A percentile compares a stretch with the other conserved stretches of the same genome.
Conservation (phyloP, 1,140 invertebrate genomes). For the Drosophila micromelanica region DNA sequence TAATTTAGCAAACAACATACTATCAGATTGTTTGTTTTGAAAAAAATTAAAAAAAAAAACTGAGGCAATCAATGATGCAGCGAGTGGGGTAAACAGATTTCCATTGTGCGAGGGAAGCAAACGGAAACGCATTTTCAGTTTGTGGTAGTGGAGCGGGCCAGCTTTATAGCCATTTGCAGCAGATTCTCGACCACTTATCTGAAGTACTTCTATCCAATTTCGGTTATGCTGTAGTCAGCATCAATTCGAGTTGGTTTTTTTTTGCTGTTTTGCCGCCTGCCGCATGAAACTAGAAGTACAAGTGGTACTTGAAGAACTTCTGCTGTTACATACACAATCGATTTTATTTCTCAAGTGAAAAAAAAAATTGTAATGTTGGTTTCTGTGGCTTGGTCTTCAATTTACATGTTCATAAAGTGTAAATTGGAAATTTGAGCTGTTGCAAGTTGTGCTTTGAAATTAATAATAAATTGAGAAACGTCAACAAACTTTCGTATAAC, state of each 20-base stretch:
- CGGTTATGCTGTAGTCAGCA: constrained; percentile 38
- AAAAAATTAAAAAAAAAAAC: constrained; percentile 11
- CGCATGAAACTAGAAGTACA: constrained; percentile 23
- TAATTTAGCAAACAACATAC: too few relatives aligned
- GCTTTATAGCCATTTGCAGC: constrained; percentile 40
- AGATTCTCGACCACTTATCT: constrained; percentile 42
- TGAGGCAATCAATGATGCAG: constrained; percentile 14
- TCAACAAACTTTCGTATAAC: constrained; percentile 48
- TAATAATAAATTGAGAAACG: constrained; percentile 59
- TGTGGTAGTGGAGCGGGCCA: background rate
- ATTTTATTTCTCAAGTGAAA: constrained; percentile 12
- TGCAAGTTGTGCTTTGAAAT: constrained; percentile 44
- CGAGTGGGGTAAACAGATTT: constrained; percentile 21
- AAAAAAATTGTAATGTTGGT: constrained; percentile 27
- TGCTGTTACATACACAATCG: background rate
- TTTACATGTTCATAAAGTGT: constrained; percentile 58
- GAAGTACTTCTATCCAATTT: constrained; percentile 54
- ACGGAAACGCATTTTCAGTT: constrained; percentile 17
- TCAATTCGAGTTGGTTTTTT: constrained; percentile 24
- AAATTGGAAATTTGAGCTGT: constrained; percentile 55
- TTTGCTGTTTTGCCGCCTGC: constrained; percentile 10
- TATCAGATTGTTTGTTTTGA: background rate
- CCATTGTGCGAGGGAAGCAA: constrained; percentile 30
- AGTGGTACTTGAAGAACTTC: constrained; percentile 18
- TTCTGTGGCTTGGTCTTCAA: constrained; percentile 40